Conservation (phyloP, 2,113 vertebrate genomes). For the Pomatorhinus ruficollis region DNA sequence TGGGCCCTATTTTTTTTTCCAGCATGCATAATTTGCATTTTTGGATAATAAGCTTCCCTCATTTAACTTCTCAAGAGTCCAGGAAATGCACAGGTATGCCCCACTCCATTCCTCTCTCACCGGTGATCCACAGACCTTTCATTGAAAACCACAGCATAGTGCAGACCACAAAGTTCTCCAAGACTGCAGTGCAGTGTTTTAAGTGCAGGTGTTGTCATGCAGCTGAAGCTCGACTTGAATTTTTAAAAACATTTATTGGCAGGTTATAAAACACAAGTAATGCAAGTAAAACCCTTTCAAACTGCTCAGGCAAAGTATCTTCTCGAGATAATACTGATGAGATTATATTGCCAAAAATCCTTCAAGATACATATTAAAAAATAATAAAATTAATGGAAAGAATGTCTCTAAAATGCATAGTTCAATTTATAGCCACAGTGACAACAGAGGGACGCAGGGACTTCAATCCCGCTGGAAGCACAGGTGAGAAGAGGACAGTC, state of each 20-base stretch:
- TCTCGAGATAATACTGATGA: not conserved
- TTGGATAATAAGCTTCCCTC: not conserved
- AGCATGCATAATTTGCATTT: not conserved
- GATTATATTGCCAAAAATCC: not conserved
- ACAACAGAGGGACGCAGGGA: not conserved
- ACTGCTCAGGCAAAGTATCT: not conserved
- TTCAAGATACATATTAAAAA: not conserved
- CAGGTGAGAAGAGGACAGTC: rapidly evolving
- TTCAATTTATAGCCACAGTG: not conserved
- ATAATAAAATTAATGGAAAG: not conserved
- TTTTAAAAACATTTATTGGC: not conserved
- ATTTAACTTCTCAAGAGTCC: not conserved
- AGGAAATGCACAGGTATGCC: not conserved
- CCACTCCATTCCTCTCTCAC: not conserved
- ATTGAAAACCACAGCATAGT: not conserved
- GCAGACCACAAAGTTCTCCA: not conserved
- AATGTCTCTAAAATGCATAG: not conserved
- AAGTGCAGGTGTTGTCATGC: not conserved
- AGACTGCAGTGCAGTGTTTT: not conserved
- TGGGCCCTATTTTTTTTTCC: not conserved
- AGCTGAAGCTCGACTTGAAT: not conserved
- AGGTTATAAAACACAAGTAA: not conserved
- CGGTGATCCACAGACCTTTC: not conserved
- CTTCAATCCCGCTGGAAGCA: not conserved
- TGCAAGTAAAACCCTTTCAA: not conserved